Evolutionary conservation across 2,888 invertebrate genomes (phyloP).

Genomic region (Rotaria macrura): DNA sequence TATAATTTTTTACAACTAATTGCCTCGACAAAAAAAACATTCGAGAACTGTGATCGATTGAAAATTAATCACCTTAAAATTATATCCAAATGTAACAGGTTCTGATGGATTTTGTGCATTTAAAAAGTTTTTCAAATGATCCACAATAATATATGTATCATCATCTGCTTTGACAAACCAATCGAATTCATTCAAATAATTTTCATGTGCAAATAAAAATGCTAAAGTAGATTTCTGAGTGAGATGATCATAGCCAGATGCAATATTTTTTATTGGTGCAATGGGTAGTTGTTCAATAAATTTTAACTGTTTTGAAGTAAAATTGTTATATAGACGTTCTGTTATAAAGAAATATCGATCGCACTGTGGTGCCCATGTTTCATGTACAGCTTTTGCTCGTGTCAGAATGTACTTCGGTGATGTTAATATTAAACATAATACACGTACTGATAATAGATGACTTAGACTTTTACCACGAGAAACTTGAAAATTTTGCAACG

Average conservation of each 20-base stretch:
- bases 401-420: slow-evolving; percentile 23
- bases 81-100: slow-evolving; percentile 32
- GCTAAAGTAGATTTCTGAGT: background rate
- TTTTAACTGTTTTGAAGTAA: background rate
- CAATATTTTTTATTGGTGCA: background rate
- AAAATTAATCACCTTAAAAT: slow-evolving; percentile 23
- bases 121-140: slow-evolving; percentile 28
- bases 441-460: background rate
- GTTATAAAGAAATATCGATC: slow-evolving; percentile 24
- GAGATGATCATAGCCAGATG: background rate
- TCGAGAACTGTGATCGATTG: too few species aligned
- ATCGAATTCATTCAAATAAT: slow-evolving; percentile 14
- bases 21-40: too few species aligned
- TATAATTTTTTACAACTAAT: too few species aligned
- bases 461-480: background rate
- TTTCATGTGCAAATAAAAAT: background rate
- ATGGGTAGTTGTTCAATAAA: background rate
- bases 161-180: slow-evolving; percentile 34
- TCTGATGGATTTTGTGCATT: slow-evolving; percentile 19
- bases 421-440: slow-evolving; percentile 28
- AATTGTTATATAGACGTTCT: background rate
- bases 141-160: slow-evolving; percentile 29
- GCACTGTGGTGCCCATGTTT: slow-evolving; percentile 28
- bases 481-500: background rate
- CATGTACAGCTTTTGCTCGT: slow-evolving; percentile 23